Evolutionary conservation across 2,113 vertebrate genomes (phyloP), one percentile per base, ranked within the genome.

Genomic region (Apistogramma diplotaenia): DNA sequence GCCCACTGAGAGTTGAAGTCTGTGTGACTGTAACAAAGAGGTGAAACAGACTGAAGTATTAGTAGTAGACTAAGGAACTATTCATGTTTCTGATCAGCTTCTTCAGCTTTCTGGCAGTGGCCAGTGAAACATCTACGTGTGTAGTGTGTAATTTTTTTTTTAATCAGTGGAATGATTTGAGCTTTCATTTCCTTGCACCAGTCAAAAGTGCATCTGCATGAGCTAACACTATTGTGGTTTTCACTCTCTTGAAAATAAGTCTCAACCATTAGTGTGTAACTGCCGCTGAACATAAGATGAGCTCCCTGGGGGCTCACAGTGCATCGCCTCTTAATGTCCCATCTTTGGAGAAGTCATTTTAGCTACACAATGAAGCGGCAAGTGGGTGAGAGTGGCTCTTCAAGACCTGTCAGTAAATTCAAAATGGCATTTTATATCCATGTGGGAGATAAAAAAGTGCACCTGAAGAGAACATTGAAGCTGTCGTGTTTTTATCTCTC

Each of bases 291-390:
- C 16, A 77, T 40, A 21, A 23, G 21, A 72, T 54, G 37, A 43
- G 53, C 54, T 67, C 58, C 29, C 74, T 43, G 60, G 13, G 13
- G 8, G 21, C 75, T 58, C 55, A 57, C 37, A 57, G 21, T 37
- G 5, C 37, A 27, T 8, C 53, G 9, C 21, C 16, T 40, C n/a
- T 23, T 71, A 49, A 85, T 76, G 65, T 60, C 78, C 35, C 82
- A 55, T 84, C 16, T 65, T 58, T 46, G 57, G 5, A 62, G 33
- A 49, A 82, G 18, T 83, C 54, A 61, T 76, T 80, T 35, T 57
- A 23, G 3, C 15, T n/a, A 65, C 62, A 62, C 37, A 82, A 82
- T 79, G 77, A 83, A 58, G 29, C 29, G 2, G 13, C 25, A 61
- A 74, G 10, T 56, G 31, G 31, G 51, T 21, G 19, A 74, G 21